These are phyloP conservation scores for Dermolepida albohirtum DNA, from an alignment of 2,888 invertebrate genomes.

Conservation along the genomic window DNA sequence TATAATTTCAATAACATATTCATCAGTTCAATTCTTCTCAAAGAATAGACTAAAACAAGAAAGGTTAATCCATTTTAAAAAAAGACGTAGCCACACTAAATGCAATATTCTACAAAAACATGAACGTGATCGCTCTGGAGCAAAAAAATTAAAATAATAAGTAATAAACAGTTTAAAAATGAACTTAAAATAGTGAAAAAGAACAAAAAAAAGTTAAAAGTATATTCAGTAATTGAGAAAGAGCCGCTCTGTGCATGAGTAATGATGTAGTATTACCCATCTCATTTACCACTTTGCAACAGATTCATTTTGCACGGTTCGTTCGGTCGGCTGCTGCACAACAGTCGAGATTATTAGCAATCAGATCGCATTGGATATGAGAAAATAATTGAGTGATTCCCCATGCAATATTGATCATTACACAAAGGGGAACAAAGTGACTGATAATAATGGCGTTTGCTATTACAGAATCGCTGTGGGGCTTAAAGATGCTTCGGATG, in stretches of 20 bases:
- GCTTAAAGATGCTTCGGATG: too few relatives aligned
- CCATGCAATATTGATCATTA: not conserved
- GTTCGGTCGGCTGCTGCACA: too few relatives aligned
- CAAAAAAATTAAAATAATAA: too few relatives aligned
- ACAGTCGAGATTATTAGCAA: conserved; percentile 14
- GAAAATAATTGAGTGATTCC: conserved; percentile 27
- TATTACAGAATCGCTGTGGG: conserved; percentile 19
- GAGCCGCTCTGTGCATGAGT: not conserved
- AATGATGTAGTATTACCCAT: conserved; percentile 24
- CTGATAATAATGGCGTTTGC: conserved; percentile 25
- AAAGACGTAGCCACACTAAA: not conserved
- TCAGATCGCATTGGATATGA: conserved; percentile 28
- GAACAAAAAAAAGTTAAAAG: too few relatives aligned
- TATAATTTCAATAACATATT: too few relatives aligned
- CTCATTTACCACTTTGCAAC: conserved; percentile 3
- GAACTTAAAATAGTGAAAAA: too few relatives aligned
- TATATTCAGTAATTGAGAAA: too few relatives aligned
- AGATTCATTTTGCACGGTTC: too few relatives aligned
- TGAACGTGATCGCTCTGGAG: too few relatives aligned
- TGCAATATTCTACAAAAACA: not conserved
- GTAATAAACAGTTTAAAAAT: too few relatives aligned
- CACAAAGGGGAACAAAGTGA: conserved; percentile 21
- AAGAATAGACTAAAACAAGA: not conserved
- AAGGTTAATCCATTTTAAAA: not conserved
- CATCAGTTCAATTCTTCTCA: not conserved